Base-by-base conservation (phyloP, 1,140 invertebrate genomes). In the Rhyzopertha dominica region DNA sequence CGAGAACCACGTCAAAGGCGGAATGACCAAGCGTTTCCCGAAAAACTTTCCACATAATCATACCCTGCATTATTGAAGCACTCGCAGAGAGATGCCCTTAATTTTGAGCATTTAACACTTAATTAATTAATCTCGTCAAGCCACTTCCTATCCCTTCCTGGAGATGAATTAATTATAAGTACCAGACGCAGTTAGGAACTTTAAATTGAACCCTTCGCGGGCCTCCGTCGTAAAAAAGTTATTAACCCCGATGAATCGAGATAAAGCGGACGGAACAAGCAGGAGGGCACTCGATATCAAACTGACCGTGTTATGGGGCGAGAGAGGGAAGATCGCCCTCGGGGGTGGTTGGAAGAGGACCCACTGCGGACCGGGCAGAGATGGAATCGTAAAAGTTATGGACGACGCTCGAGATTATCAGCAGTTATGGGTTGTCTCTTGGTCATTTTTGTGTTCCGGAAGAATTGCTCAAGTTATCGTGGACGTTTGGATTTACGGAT, bases 371-470 rank as follows among this genome's bases (percentile, higher is more conserved):
- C 41, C 42, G 39, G 28, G 43, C 32, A 25, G 52, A 50, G 59
- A 61, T 61, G 58, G 46, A 57, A 56, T 61, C 59, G 59, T 55
- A 62, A 61, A 62, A 62, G 49, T 62, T 62, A 62, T 62, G 54
- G 59, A 62, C 60, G 55, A 55, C 49, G 49, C 52, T 54, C 37
- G 53, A 62, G 59, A 62, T 62, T 62, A 62, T 62, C 59, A 54
- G 57, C 58, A 52, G 57, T 62, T 62, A 62, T 62, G 53, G 57
- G 54, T 62, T 62, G 57, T 62, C 54, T 53, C 53, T 54, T 62
- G 59, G 59, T 62, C 59, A 51, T 62, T 62, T 53, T 46, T 58
- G 53, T 62, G 59, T 62, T 59, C 60, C 54, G 49, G 47, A 51
- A 50, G 54, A 59, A 61, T 61, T 61, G 59, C 48, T 56, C 36